Percentiles rank a stretch among this genome's conserved stretches.
These are phyloP conservation scores for Oreochromis niloticus DNA, from an alignment of 2,113 vertebrate species.

Conservation along the genomic window DNA sequence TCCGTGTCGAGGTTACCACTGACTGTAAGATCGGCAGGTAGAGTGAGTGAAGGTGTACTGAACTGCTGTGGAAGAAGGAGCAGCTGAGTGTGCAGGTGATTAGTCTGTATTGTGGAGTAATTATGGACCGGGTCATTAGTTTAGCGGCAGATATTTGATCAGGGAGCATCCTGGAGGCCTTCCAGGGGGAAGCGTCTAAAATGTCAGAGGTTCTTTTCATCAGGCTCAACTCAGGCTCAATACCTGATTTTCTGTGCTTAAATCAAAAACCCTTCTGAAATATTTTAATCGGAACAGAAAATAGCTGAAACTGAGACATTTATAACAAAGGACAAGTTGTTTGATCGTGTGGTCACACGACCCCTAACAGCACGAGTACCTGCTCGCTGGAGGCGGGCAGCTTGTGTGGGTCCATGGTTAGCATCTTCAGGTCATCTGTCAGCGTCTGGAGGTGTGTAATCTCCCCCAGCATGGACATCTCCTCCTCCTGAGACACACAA, in stretches of 20 bases:
- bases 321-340: not conserved
- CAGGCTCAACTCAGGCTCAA: not conserved
- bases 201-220: not conserved
- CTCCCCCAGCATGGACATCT: constrained; percentile 92
- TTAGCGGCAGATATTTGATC: not conserved
- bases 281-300: not conserved
- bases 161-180: not conserved
- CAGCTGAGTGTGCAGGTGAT: not conserved
- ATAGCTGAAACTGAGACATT: accelerated
- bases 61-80: not conserved
- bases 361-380: constrained; percentile 57
- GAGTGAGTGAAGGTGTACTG: accelerated
- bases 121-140: not conserved
- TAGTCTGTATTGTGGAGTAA: not conserved
- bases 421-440: constrained; percentile 85
- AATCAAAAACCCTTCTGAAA: not conserved
- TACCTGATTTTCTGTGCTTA: not conserved
- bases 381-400: constrained; percentile 90
- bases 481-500: constrained; percentile 79
- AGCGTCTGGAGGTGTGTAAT: constrained; percentile 91
- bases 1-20: accelerated
- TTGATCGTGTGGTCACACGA: accelerated
- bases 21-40: not conserved
- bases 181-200: not conserved
- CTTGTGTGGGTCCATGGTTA: constrained; percentile 95